Evolutionary conservation across 2,888 invertebrate genomes (phyloP).

Genomic region (Odontocolon sp.): DNA sequence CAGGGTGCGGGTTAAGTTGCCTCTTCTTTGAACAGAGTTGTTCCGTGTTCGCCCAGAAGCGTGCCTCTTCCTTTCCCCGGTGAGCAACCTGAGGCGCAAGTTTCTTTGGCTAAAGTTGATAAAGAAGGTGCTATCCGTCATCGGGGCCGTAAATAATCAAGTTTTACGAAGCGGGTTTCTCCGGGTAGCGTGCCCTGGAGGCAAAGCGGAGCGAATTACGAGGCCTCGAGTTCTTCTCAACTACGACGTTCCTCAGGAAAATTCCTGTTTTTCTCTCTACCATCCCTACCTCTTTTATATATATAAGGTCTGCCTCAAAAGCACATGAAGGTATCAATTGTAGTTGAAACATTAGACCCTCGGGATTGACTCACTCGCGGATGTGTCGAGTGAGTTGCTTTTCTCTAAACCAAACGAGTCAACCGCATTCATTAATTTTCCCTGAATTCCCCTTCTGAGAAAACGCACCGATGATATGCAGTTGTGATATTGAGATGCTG

Average conservation of each 20-base stretch:
- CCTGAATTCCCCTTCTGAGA: no score
- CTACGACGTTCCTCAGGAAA: neutral
- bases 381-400: neutral
- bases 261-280: neutral
- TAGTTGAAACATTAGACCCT: constrained; percentile 50
- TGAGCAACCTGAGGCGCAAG: neutral
- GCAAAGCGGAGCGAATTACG: constrained; percentile 1
- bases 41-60: neutral
- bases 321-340: constrained; percentile 51
- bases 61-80: neutral
- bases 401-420: no score
- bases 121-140: constrained; percentile 43
- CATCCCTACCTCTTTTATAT: neutral
- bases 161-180: neutral
- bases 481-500: no score
- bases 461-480: no score
- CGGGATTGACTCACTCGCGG: constrained; percentile 3
- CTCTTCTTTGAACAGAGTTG: neutral
- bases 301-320: no score
- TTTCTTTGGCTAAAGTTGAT: constrained; percentile 24
- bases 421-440: no score
- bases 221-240: constrained; percentile 1
- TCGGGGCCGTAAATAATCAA: constrained; percentile 51
- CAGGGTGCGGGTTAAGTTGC: neutral
- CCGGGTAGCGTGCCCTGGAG: neutral